phyloP scores from a whole-genome alignment of 2,888 invertebrate genomes.

The Deroplatys truncata region DNA sequence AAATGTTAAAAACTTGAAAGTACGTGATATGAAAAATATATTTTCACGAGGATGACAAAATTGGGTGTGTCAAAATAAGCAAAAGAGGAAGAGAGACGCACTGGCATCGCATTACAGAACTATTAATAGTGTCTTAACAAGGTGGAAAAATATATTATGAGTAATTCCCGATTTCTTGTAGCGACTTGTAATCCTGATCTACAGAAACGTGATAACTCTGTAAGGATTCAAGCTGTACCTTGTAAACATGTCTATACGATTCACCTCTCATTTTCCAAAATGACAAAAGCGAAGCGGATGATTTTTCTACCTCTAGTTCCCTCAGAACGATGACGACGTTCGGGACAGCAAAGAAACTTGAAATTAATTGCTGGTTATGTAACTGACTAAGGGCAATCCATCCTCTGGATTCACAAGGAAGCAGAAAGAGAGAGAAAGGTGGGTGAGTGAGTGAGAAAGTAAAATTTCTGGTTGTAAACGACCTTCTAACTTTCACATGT shows the following conservation, averaged over 20 bases:
- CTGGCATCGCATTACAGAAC: not conserved
- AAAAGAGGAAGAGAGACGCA: not conserved
- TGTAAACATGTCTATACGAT: not conserved
- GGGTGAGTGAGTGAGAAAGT: not conserved
- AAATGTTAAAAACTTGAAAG: too few relatives aligned
- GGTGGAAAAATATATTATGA: not conserved
- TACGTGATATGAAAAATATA: not conserved
- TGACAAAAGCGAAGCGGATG: not conserved
- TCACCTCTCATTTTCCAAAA: not conserved
- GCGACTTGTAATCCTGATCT: not conserved
- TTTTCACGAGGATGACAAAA: not conserved
- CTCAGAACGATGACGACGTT: not conserved
- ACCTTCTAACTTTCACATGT: not conserved
- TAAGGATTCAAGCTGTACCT: not conserved
- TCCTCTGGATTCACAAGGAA: not conserved
- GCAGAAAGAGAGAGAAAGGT: not conserved
- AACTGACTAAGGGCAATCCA: not conserved
- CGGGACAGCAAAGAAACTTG: not conserved
- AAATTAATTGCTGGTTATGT: conserved; percentile 8
- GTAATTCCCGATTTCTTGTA: not conserved
- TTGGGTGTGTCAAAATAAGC: not conserved
- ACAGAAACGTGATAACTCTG: not conserved
- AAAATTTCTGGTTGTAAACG: not conserved
- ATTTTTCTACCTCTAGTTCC: not conserved
- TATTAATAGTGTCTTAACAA: not conserved